Conservation (phyloP, 2,113 vertebrate genomes). For the Strix aluco region DNA sequence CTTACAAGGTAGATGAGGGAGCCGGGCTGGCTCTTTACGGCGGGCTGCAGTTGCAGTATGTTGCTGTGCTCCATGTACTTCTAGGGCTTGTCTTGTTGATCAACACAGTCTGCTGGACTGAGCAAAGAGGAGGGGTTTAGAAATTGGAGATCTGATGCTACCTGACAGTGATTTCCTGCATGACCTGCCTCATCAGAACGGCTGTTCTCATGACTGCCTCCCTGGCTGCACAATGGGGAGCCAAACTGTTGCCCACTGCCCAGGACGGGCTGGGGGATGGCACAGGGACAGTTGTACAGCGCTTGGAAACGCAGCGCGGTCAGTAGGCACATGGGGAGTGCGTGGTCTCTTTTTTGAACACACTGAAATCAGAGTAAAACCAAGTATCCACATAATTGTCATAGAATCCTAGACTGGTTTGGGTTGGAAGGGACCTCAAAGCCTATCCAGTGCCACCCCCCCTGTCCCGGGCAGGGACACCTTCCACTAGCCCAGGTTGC, state of each 20-base stretch:
- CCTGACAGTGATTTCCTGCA: background rate
- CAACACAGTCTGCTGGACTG: background rate
- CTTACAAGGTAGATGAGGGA: background rate
- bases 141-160: background rate
- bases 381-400: too few species aligned
- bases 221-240: background rate
- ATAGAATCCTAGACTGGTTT: too few species aligned
- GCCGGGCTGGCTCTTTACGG: background rate
- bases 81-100: background rate
- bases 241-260: fast-evolving
- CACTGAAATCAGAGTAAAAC: background rate
- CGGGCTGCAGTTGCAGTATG: background rate
- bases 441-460: too few species aligned
- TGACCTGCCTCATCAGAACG: background rate
- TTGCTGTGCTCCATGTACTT: background rate
- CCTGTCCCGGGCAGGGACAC: too few species aligned
- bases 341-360: background rate
- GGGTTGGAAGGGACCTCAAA: too few species aligned
- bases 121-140: background rate
- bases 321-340: too few species aligned
- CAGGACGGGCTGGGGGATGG: too few species aligned
- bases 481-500: too few species aligned
- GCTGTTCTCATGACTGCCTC: background rate
- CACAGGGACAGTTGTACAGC: fast-evolving
- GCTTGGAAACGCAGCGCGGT: fast-evolving